phyloP scores from a whole-genome alignment of 1,140 invertebrate species.

The Drosophila grimshawi region DNA sequence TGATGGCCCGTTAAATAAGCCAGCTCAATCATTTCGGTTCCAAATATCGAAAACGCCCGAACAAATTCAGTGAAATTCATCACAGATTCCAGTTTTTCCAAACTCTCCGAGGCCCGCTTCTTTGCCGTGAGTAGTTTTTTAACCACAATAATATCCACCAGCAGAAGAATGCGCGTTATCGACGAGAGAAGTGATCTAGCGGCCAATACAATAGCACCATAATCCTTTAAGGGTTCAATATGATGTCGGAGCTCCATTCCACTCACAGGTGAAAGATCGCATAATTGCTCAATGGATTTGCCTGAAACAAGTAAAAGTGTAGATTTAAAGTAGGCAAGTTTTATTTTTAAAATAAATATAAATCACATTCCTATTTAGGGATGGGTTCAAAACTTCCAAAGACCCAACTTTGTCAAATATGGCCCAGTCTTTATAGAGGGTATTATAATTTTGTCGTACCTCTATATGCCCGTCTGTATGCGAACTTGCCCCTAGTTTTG shows the following conservation, averaged over 20 bases:
- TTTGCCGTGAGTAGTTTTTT: slow-evolving; percentile 98
- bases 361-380: no score
- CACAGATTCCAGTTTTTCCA: slow-evolving; percentile 95
- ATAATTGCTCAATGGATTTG: slow-evolving; percentile 93
- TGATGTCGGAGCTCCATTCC: slow-evolving; percentile 85
- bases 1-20: slow-evolving; percentile 95
- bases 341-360: no score
- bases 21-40: slow-evolving; percentile 98
- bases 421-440: no score
- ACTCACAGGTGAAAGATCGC: slow-evolving; percentile 89
- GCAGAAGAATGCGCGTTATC: slow-evolving; percentile 97
- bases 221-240: slow-evolving; percentile 87
- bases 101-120: slow-evolving; percentile 96
- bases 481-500: no score
- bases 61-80: slow-evolving; percentile 99
- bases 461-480: no score
- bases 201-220: slow-evolving; percentile 93
- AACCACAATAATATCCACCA: slow-evolving; percentile 99
- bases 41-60: slow-evolving; percentile 99
- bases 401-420: no score
- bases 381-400: no score
- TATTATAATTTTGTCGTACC: no score
- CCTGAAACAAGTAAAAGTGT: slow-evolving; percentile 39
- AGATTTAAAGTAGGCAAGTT: neutral
- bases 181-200: slow-evolving; percentile 96